Conservation (phyloP, 1,140 invertebrate genomes). For the Drosophila triauraria region DNA sequence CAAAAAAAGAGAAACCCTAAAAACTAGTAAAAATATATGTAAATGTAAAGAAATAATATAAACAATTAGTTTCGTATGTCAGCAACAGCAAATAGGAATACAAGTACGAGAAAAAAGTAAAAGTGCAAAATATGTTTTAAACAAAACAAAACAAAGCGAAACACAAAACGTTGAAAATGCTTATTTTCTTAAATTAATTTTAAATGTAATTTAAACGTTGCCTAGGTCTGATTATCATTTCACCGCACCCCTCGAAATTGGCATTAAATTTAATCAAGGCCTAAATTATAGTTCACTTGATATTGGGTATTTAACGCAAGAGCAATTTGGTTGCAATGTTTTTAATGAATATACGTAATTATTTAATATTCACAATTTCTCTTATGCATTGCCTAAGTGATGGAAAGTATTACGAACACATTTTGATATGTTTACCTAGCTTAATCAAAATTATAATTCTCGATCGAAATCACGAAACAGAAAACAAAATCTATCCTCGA, state of each 20-base stretch:
- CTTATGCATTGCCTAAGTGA: constrained; percentile 51
- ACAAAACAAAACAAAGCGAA: constrained; percentile 55
- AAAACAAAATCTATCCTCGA: constrained; percentile 18
- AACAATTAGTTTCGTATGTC: constrained; percentile 41
- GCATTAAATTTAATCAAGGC: constrained; percentile 12
- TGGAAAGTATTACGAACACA: constrained; percentile 68
- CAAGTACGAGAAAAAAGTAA: constrained; percentile 59
- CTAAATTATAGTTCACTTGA: constrained; percentile 35
- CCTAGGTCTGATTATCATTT: constrained; percentile 59
- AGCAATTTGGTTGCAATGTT: constrained; percentile 48
- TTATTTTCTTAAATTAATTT: constrained; percentile 71
- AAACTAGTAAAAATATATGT: constrained; percentile 50
- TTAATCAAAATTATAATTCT: constrained; percentile 45
- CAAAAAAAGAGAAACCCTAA: constrained; percentile 30
- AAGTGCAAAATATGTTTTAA: constrained; percentile 84
- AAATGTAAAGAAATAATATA: constrained; percentile 43
- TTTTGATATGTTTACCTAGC: constrained; percentile 42
- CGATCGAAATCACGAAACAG: constrained; percentile 3
- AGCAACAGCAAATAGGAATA: constrained; percentile 49
- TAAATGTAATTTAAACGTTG: constrained; percentile 68
- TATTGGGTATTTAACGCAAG: constrained; percentile 25
- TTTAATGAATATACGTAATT: constrained; percentile 49
- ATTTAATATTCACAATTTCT: constrained; percentile 52
- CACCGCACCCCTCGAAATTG: constrained; percentile 33
- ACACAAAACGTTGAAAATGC: constrained; percentile 53